Conservation (phyloP, 2,113 vertebrate species). For the Struthio camelus region DNA sequence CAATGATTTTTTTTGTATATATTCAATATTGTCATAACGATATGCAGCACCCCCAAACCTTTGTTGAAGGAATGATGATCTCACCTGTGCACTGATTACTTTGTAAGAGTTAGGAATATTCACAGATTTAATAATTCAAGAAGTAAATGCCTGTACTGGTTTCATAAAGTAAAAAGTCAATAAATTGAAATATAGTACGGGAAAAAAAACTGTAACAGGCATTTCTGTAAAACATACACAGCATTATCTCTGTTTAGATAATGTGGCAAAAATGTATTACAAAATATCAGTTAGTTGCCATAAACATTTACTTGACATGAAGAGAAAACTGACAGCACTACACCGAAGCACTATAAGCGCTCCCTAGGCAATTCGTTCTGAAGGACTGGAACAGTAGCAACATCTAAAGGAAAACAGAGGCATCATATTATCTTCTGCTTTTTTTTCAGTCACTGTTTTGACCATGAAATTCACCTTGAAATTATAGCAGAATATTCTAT, state of each 20-base stretch:
- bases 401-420: background rate
- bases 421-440: background rate
- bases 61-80: background rate
- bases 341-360: background rate
- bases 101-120: background rate
- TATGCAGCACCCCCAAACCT: background rate
- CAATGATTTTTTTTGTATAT: background rate
- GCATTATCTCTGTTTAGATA: background rate
- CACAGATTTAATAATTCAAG: background rate
- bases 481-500: background rate
- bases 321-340: background rate
- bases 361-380: background rate
- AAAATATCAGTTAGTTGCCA: background rate
- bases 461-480: background rate
- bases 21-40: background rate
- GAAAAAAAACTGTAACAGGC: background rate
- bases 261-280: background rate
- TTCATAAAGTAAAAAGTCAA: background rate
- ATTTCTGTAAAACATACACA: background rate
- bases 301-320: background rate
- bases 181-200: background rate
- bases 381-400: background rate
- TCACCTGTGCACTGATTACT: background rate
- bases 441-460: background rate
- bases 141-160: background rate